phyloP scores from a whole-genome alignment of 2,797 vertebrate genomes.

The Sarcoramphus papa region DNA sequence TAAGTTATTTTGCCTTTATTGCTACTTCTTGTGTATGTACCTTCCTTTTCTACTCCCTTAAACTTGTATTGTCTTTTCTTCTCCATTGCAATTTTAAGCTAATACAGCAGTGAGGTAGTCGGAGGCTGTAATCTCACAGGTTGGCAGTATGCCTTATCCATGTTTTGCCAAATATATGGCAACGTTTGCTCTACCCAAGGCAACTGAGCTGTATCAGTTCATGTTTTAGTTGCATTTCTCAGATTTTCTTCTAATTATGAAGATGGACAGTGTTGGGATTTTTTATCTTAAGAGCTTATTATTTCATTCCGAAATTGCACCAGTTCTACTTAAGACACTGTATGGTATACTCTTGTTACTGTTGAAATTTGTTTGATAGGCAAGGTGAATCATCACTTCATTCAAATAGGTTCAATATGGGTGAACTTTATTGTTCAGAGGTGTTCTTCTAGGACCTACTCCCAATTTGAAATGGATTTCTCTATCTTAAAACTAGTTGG shows the following conservation, averaged over 20 bases:
- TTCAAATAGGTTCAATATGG: not conserved
- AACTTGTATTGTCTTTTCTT: not conserved
- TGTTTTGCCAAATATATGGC: not conserved
- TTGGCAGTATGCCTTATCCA: not conserved
- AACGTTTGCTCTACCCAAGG: not conserved
- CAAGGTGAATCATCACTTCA: not conserved
- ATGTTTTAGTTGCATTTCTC: not conserved
- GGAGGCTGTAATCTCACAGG: not conserved
- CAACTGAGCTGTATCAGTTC: not conserved
- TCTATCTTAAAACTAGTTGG: not conserved
- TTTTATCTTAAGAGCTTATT: not conserved
- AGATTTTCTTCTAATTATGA: not conserved
- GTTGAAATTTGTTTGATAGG: not conserved
- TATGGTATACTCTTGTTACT: not conserved
- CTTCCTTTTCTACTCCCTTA: not conserved
- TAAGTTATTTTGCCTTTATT: not conserved
- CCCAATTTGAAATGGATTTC: fast-evolving
- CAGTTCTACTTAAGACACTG: not conserved
- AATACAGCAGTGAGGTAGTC: not conserved
- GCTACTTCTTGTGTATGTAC: not conserved
- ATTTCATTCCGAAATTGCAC: not conserved
- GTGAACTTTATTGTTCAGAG: not conserved
- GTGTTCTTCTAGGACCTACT: not conserved
- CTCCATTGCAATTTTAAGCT: not conserved
- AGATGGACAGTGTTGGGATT: not conserved